Evolutionary conservation across 2,888 invertebrate genomes (phyloP), one percentile per base, ranked within the genome.

Genomic region (Dasypolia templi): DNA sequence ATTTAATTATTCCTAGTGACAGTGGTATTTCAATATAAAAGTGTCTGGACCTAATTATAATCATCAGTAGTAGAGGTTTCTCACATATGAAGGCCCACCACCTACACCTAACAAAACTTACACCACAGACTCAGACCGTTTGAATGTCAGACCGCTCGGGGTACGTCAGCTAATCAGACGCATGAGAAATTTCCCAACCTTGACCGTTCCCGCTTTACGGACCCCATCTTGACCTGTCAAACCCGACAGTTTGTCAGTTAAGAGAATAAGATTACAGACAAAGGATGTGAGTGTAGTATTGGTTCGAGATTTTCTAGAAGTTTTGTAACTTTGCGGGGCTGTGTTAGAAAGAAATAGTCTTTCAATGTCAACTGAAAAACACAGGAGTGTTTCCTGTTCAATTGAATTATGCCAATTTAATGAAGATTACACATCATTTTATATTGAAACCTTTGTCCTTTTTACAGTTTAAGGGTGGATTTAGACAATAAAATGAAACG

Each of bases 191-290:
- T 65, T 49, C 19, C 61, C 3, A 19, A 83, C 83, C 81, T 82
- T 83, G 81, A 75, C 71, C 82, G 35, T 0, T 44, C 12, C 53
- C 56, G 49, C 44, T 68, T 83, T 22, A 32, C 26, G 29, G 12
- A 66, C 71, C 79, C 59, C 51, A 29, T 63, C 46, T 77, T 83
- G 71, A 69, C 75, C 32, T 29, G 49, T 6, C 3, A 44, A 14
- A 55, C 1, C 59, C 9, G 3, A 59, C 22, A 32, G 56, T 63
- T 76, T 69, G 39, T 22, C 56, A 32, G 42, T 62, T 51, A 19
- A 51, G 42, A 22, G 44, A 51, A 42, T 65, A 46, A 32, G 35
- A 26, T 55, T 44, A 29, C 22, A 58, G 7, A 19, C 0, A 26
- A 35, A 44, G 19, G 0, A 29, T 49, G 9, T 7, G 17, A 2